phyloP scores from a whole-genome alignment of 2,888 invertebrate species.

The Mongoloraphidia duomilia region DNA sequence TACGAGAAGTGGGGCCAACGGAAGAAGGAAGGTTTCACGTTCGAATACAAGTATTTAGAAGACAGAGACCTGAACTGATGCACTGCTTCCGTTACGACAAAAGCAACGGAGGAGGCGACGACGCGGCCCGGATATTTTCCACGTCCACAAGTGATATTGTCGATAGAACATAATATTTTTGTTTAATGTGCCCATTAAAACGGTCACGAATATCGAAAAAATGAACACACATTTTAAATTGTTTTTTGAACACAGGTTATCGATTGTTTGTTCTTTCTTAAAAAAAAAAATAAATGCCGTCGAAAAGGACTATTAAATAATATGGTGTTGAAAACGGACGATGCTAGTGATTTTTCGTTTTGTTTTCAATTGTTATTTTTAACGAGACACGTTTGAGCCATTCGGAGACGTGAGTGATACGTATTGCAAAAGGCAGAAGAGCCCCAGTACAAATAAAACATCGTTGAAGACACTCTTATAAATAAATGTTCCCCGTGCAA shows the following conservation, averaged over 20 bases:
- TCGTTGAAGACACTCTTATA: not conserved
- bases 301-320: not conserved
- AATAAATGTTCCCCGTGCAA: slow-evolving; percentile 26
- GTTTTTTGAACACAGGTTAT: slow-evolving; percentile 12
- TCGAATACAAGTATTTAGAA: slow-evolving; percentile 99
- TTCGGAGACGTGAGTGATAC: not conserved
- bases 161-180: slow-evolving; percentile 10
- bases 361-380: too few relatives aligned
- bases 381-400: not conserved
- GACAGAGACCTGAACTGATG: slow-evolving; percentile 94
- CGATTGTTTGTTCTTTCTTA: slow-evolving; percentile 5
- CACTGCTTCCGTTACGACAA: not conserved
- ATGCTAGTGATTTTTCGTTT: slow-evolving; percentile 3
- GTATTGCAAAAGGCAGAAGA: not conserved
- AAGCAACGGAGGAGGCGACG: too few relatives aligned
- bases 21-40: slow-evolving; percentile 99
- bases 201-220: not conserved
- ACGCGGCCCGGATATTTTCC: not conserved
- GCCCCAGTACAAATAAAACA: not conserved
- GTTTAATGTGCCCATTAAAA: not conserved
- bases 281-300: not conserved
- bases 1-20: slow-evolving; percentile 99
- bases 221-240: not conserved
- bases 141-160: slow-evolving; percentile 14
- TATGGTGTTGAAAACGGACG: slow-evolving; percentile 1